A percentile compares a stretch with the other conserved stretches of the same genome.
Evolutionary conservation across 2,888 invertebrate species (phyloP).

Genomic region (Ditula angustiorana): DNA sequence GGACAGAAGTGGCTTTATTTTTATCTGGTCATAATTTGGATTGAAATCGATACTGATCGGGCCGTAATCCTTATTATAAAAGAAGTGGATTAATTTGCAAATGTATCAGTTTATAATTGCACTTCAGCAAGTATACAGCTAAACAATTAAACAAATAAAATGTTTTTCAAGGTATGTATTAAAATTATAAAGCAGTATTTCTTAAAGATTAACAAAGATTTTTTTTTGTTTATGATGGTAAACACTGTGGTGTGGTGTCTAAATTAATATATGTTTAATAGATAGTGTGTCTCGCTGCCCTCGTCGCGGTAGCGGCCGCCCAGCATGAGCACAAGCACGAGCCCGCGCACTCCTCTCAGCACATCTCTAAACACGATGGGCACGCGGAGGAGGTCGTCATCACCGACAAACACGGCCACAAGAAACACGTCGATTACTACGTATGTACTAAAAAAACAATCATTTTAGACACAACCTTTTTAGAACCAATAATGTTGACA

Average conservation of each 20-base stretch:
- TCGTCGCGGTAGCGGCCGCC: slow-evolving; percentile 42
- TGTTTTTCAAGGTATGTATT: neutral
- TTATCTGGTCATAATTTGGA: neutral
- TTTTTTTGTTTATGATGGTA: too few species aligned
- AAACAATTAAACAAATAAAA: neutral
- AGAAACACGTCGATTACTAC: slow-evolving; percentile 42
- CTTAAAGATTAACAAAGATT: too few species aligned
- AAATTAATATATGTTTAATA: neutral
- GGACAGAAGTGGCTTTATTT: neutral
- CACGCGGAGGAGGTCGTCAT: slow-evolving; percentile 40
- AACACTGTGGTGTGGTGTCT: neutral
- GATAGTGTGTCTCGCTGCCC: neutral
- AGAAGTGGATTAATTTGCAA: neutral
- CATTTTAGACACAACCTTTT: neutral
- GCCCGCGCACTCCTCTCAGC: slow-evolving; percentile 53
- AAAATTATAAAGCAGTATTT: too few species aligned
- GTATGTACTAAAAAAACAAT: slow-evolving; percentile 28
- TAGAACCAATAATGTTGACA: neutral
- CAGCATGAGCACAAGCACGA: slow-evolving; percentile 46
- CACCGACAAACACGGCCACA: slow-evolving; percentile 41
- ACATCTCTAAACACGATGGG: slow-evolving; percentile 48
- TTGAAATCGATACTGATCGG: neutral
- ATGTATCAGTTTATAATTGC: neutral
- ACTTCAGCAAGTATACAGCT: neutral
- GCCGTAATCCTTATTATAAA: neutral